phyloP scores from a whole-genome alignment of 2,113 vertebrate genomes.

The Elephas maximus region DNA sequence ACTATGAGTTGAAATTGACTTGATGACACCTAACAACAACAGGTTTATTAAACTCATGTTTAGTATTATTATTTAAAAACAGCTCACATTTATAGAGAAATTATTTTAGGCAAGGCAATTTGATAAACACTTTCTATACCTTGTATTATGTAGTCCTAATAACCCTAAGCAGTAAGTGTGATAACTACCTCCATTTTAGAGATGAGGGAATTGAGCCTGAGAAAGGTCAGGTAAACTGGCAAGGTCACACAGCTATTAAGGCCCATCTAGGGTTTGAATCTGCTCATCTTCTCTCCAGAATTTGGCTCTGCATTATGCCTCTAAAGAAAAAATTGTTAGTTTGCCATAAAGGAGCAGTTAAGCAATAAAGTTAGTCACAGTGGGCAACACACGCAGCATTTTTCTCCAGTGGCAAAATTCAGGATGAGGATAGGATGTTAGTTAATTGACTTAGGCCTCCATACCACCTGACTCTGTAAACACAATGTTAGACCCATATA shows the following conservation, averaged over 20 bases:
- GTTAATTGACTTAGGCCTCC: neutral
- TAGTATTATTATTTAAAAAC: neutral
- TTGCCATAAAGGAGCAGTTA: neutral
- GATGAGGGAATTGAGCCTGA: neutral
- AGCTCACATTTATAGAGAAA: constrained; percentile 8
- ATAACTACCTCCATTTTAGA: neutral
- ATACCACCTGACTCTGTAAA: neutral
- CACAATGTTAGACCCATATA: neutral
- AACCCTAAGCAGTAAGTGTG: neutral
- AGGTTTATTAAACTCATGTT: neutral
- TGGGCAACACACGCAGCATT: neutral
- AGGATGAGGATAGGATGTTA: neutral
- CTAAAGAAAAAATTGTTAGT: neutral
- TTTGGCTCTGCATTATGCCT: neutral
- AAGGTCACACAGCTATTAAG: neutral
- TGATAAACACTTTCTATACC: constrained; percentile 18
- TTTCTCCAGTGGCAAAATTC: neutral
- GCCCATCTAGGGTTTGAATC: neutral
- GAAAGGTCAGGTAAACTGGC: neutral
- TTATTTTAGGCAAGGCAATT: constrained; percentile 2
- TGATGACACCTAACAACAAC: neutral
- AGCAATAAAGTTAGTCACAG: neutral
- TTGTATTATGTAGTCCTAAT: neutral
- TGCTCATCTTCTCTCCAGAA: neutral
- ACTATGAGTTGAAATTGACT: neutral